phyloP scores from a whole-genome alignment of 37 sponge, comb jelly and placozoan genomes.

The Bolinopsis microptera region DNA sequence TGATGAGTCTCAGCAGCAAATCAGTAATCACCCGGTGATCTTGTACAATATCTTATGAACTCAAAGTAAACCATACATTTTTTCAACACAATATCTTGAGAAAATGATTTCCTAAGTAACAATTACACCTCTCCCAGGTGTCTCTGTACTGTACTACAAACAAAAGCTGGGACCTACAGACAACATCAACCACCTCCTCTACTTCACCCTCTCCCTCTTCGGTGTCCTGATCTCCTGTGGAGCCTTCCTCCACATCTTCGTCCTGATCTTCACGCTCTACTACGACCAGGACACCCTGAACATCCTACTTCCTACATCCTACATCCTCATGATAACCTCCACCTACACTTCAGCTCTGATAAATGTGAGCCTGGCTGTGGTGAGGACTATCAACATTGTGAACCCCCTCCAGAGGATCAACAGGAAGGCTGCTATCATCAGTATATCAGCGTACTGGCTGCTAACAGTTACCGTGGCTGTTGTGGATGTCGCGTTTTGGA shows the following conservation, averaged over 20 bases:
- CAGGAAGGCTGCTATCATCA: not conserved
- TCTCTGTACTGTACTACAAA: slow-evolving; percentile 20
- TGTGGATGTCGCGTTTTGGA: not conserved
- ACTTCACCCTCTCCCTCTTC: slow-evolving; percentile 6
- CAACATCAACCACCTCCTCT: slow-evolving; percentile 49
- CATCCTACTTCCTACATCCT: slow-evolving; percentile 35
- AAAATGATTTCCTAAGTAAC: too few relatives aligned
- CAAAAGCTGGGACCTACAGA: not conserved
- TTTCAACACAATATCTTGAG: too few relatives aligned
- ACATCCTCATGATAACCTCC: slow-evolving; percentile 30
- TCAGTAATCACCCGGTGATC: too few relatives aligned
- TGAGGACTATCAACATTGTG: slow-evolving; percentile 16
- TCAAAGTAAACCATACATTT: too few relatives aligned
- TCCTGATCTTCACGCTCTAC: slow-evolving; percentile 42
- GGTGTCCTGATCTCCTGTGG: slow-evolving; percentile 5
- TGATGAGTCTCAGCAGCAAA: too few relatives aligned
- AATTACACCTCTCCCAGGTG: too few relatives aligned
- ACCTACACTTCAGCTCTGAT: slow-evolving; percentile 58
- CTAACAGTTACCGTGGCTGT: not conserved
- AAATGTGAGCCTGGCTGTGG: slow-evolving; percentile 16
- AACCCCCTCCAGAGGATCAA: slow-evolving; percentile 18
- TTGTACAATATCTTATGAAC: too few relatives aligned
- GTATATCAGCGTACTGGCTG: not conserved
- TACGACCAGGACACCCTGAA: slow-evolving; percentile 2
- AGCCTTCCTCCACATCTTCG: slow-evolving; percentile 45